phyloP scores from a whole-genome alignment of 2,113 vertebrate genomes.

The Carassius carassius region DNA sequence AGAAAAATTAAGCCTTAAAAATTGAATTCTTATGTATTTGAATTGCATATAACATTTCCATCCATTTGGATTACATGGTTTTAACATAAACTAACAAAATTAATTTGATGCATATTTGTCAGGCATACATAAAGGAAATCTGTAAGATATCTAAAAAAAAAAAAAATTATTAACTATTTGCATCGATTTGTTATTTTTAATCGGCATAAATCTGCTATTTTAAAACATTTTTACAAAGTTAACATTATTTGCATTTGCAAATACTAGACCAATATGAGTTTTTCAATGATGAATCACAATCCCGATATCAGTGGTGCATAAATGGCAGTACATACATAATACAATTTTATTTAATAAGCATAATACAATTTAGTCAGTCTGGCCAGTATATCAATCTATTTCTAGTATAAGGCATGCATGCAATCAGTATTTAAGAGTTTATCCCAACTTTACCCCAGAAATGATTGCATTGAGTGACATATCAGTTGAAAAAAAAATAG shows the following conservation, averaged over 20 bases:
- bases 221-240: too few relatives aligned
- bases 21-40: too few relatives aligned
- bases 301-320: background rate
- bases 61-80: background rate
- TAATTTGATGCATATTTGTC: background rate
- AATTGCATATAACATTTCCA: too few relatives aligned
- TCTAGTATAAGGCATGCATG: background rate
- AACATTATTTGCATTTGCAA: background rate
- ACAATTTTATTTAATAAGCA: background rate
- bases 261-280: background rate
- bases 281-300: background rate
- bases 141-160: too few relatives aligned
- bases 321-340: background rate
- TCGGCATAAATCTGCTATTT: too few relatives aligned
- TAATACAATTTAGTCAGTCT: background rate
- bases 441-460: background rate
- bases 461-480: background rate
- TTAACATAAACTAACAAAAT: background rate
- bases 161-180: too few relatives aligned
- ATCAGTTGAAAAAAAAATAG: too few relatives aligned
- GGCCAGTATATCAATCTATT: background rate
- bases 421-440: background rate
- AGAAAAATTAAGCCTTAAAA: background rate
- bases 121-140: too few relatives aligned
- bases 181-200: too few relatives aligned